Evolutionary conservation across 37 sponge, comb jelly and placozoan species (phyloP), one percentile per base, ranked within the genome.

Genomic region (Aplysina aerophoba): DNA sequence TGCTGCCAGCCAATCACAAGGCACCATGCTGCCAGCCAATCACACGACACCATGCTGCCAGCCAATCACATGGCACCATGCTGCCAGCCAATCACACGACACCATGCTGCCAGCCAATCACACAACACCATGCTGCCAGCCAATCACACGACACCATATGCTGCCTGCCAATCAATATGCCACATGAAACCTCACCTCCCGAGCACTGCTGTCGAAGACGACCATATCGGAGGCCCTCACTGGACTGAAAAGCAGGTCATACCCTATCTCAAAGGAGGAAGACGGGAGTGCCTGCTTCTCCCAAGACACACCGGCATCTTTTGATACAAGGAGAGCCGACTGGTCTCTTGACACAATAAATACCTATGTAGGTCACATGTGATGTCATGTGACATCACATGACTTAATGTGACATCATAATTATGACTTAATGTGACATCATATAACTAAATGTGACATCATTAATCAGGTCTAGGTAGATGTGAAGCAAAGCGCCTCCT

Each of bases 291-390:
- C 28, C 73, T 82, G 40, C 30, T 22, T 12, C 62, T 21, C 27
- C 92, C 92, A 91, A 22, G 73, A 64, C 28, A 25, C 11, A 13
- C 88, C 88, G 19, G 13, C 65, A 50, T 91, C 83, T 1, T 31
- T 59, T 54, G 84, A 84, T 41, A 87, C 88, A 74, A 61, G 85
- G 24, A 91, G 35, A 33, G 36, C 57, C 0, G 22, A 20, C 74
- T 79, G 55, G n/a, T 55, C 36, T 1, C 5, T 22, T 50, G 90
- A 85, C n/a, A 90, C 83, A 0, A 90, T 73, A 50, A 89, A 69
- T 30, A 30, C 71, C 71, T 69, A 69, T 0, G 34, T 11, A 20
- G 6, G 22, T 8, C 22, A 35, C 17, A 30, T 8, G 8, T 8
- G 8, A 44, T 3, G 50, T 44, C 50, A 44, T 44, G 50, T 44